Evolutionary conservation across 1,140 invertebrate genomes (phyloP).

Genomic region (Drosophila santomea): DNA sequence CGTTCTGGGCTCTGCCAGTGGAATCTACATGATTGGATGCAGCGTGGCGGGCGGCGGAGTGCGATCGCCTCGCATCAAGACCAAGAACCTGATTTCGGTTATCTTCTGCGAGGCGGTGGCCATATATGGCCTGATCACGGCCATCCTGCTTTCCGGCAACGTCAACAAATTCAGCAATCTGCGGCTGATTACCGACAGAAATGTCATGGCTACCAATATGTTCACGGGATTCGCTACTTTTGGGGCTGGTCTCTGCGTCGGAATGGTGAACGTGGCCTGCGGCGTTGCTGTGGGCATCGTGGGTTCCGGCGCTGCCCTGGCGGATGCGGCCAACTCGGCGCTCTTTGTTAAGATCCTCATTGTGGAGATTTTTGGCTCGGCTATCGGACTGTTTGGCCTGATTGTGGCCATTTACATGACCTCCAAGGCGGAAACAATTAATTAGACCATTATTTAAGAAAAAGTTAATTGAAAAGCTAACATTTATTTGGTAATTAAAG

Average conservation of each 20-base stretch:
- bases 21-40: conserved; percentile 97
- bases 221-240: conserved; percentile 96
- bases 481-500: conserved; percentile 44
- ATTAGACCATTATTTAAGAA: conserved; percentile 1
- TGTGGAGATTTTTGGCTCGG: conserved; percentile 98
- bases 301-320: conserved; percentile 96
- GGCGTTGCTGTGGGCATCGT: conserved; percentile 98
- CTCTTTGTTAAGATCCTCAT: conserved; percentile 99
- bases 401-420: conserved; percentile 98
- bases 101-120: conserved; percentile 99
- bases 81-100: conserved; percentile 99
- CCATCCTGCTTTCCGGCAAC: conserved; percentile 96
- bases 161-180: conserved; percentile 86
- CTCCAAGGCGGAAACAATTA: conserved; percentile 87
- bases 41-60: conserved; percentile 99
- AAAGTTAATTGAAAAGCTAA: conserved; percentile 9
- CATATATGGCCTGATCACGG: conserved; percentile 98
- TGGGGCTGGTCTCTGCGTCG: conserved; percentile 96
- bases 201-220: conserved; percentile 87
- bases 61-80: conserved; percentile 98
- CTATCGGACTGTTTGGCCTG: conserved; percentile 98
- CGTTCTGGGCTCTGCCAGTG: conserved; percentile 98
- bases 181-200: conserved; percentile 29
- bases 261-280: conserved; percentile 96
- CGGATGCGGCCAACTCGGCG: conserved; percentile 97